Base-by-base conservation (phyloP, 2,797 vertebrate genomes). In the Echeneis naucrates region DNA sequence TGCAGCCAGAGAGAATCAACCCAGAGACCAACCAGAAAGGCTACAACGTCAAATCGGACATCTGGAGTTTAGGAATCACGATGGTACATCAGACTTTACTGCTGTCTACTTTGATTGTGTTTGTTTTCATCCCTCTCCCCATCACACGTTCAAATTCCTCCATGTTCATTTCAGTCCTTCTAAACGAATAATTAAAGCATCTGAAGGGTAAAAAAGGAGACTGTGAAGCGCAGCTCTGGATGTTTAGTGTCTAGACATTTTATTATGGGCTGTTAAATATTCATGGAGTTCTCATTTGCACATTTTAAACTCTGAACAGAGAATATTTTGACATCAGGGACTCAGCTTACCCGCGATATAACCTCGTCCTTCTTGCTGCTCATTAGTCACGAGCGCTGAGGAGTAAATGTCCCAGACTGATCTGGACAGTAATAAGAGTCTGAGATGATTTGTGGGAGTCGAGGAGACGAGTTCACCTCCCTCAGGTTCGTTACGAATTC, bases 1-100 rank as follows among this genome's bases (percentile, higher is more conserved):
- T 57, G 4, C 93, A 99, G 97, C 97, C 97, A 3, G 97, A 99
- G 94, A 95, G 97, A 88, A 99, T 99, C 90, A 99, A 99, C 91
- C 97, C 97, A 0, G 97, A 99, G 89, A 95, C 97, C 37, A 99
- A 97, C 90, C 97, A 98, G 95, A 98, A 98, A 81, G 97, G 97
- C 9, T 99, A 99, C 94, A 99, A 95, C 3, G 97, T 99, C 83
- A 99, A 98, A 83, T 99, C 97, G 0, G 97, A 99, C 91, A 99
- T 99, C 89, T 99, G 97, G 97, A 99, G 97, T 92, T 93, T 99
- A 91, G 97, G 97, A 54, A 99, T 99, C 90, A 99, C 97, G 0
- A 97, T 99, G 97, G 97, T 98, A 93, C 4, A 73, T 76, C 6
- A 2, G 13, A 24, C n/a, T 47, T 55, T 9, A 48, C 5, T 1